Evolutionary conservation across 2,113 vertebrate species (phyloP), one percentile per base, ranked within the genome.

Genomic region (Acinonyx jubatus): DNA sequence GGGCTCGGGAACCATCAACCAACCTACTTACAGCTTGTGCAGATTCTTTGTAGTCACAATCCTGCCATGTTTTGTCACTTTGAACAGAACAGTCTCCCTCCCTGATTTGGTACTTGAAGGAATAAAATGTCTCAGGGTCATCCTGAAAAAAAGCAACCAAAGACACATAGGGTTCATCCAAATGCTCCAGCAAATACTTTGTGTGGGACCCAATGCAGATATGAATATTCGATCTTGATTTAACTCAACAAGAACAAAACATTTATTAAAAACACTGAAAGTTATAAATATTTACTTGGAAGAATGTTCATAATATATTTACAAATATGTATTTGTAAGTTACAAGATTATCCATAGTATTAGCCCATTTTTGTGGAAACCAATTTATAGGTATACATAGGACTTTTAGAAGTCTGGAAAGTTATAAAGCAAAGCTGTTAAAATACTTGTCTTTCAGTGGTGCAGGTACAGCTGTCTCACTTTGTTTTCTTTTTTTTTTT

Each of bases 31-130:
- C 98, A 23, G 96, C 98, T 7, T 98, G 87, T 18, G 88, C 90
- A 36, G 55, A 0, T 7, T 76, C 94, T 87, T 98, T 97, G 94
- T 99, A 99, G 93, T 99, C 89, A 69, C 99, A 99, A 0, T 99
- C 98, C 91, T 98, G 98, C 99, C 99, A 99, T 10, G 55, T 73
- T 98, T 98, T 99, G 73, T 55, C 88, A 95, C 96, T 98, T 33
- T 97, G 98, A 41, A 88, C 27, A 6, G 96, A 29, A 93, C 99
- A 99, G 63, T 98, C 88, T 0, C 99, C 99, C 97, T 99, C 99
- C 93, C 94, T 99, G 98, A 98, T 98, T 97, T 97, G 97, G 83
- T 99, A 99, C 91, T 98, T 97, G 88, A 99, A 38, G 0, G 98
- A 82, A 93, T 99, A 98, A 90, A 98, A 96, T 52, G 52, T n/a